Evolutionary conservation across 2,113 vertebrate species (phyloP).

Genomic region (Eulacestoma nigropectus): DNA sequence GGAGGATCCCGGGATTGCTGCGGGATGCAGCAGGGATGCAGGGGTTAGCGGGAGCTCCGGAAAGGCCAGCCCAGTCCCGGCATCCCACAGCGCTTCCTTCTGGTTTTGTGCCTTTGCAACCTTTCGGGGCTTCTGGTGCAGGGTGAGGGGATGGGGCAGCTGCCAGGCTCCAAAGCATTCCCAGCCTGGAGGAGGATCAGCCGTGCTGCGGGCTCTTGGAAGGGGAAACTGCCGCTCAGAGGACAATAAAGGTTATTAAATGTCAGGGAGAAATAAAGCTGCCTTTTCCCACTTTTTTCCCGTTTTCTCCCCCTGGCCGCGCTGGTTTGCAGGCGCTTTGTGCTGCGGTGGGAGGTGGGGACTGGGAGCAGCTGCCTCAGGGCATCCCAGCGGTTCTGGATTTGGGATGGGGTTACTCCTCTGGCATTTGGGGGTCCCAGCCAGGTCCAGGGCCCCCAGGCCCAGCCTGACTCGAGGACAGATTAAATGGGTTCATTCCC

Average conservation of each 20-base stretch:
- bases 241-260: not conserved
- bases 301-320: rapidly evolving
- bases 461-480: rapidly evolving
- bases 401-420: not conserved
- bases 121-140: not conserved
- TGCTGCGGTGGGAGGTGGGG: rapidly evolving
- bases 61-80: not conserved
- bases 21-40: not conserved
- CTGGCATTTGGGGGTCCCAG: rapidly evolving
- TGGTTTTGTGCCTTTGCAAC: not conserved
- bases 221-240: not conserved
- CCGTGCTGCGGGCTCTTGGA: not conserved
- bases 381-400: rapidly evolving
- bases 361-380: rapidly evolving
- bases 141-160: not conserved
- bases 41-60: not conserved
- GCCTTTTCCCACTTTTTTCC: rapidly evolving
- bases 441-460: rapidly evolving
- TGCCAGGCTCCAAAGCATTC: not conserved
- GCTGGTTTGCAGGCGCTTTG: not conserved
- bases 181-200: not conserved
- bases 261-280: not conserved
- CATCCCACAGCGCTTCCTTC: not conserved
- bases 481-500: rapidly evolving
- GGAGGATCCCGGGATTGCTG: not conserved